phyloP scores from a whole-genome alignment of 2,113 vertebrate genomes.

The Scytalopus superciliaris region DNA sequence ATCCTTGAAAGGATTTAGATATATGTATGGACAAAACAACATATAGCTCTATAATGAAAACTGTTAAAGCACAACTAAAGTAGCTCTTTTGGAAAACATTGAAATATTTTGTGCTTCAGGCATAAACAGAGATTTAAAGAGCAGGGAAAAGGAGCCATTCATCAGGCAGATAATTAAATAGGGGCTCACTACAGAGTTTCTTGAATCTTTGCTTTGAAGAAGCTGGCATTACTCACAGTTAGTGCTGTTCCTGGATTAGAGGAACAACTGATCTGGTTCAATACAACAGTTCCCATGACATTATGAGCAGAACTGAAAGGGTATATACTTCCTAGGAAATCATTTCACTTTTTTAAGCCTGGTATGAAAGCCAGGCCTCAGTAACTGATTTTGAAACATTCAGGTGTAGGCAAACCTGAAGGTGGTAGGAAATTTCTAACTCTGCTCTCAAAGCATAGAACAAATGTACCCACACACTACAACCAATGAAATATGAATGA shows the following conservation, averaged over 20 bases:
- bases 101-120: background rate
- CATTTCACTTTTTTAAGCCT: background rate
- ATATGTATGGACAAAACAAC: background rate
- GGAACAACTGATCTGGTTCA: background rate
- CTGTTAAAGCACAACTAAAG: background rate
- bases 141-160: background rate
- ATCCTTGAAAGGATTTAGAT: background rate
- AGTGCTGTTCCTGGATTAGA: background rate
- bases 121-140: background rate
- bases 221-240: background rate
- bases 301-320: background rate
- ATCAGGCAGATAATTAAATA: slow-evolving; percentile 2
- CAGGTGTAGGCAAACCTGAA: background rate
- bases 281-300: background rate
- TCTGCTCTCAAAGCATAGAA: background rate
- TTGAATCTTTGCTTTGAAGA: background rate
- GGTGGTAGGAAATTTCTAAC: background rate
- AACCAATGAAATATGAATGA: background rate
- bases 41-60: background rate
- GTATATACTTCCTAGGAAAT: background rate
- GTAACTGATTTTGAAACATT: background rate
- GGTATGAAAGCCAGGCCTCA: background rate
- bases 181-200: background rate
- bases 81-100: background rate
- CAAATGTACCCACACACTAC: background rate